phyloP scores from a whole-genome alignment of 1,140 invertebrate genomes.

The Pachypsylla venusta region DNA sequence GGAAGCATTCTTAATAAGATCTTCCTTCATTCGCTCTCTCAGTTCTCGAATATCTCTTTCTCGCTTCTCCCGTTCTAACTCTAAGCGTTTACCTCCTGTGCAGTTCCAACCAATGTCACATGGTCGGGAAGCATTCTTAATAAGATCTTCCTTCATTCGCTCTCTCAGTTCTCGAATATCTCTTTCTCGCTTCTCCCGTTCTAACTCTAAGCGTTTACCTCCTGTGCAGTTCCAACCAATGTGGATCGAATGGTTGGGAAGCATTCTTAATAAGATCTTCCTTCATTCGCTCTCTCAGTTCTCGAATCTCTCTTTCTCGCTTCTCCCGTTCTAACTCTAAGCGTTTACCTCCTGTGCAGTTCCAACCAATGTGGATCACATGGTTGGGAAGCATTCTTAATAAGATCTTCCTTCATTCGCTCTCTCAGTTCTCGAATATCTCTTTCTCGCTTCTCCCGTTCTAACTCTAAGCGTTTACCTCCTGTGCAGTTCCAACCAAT shows the following conservation, averaged over 20 bases:
- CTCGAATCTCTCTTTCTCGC: slow-evolving; percentile 64
- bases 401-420: slow-evolving; percentile 66
- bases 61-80: slow-evolving; percentile 41
- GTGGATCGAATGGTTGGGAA: slow-evolving; percentile 60
- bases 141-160: slow-evolving; percentile 60
- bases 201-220: slow-evolving; percentile 44
- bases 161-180: slow-evolving; percentile 73
- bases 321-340: slow-evolving; percentile 61
- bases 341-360: slow-evolving; percentile 53
- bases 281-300: slow-evolving; percentile 63
- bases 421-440: slow-evolving; percentile 70
- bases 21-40: slow-evolving; percentile 64
- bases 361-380: slow-evolving; percentile 86
- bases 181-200: slow-evolving; percentile 66
- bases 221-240: slow-evolving; percentile 80
- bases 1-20: slow-evolving; percentile 54
- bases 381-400: slow-evolving; percentile 45
- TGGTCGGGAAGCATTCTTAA: slow-evolving; percentile 44
- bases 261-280: slow-evolving; percentile 62
- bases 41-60: slow-evolving; percentile 70
- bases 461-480: slow-evolving; percentile 44
- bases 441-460: slow-evolving; percentile 66
- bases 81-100: slow-evolving; percentile 47
- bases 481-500: slow-evolving; percentile 84
- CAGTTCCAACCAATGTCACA: slow-evolving; percentile 83